Conservation (phyloP, 1,140 invertebrate species). For the Aphelinus atriplicis region DNA sequence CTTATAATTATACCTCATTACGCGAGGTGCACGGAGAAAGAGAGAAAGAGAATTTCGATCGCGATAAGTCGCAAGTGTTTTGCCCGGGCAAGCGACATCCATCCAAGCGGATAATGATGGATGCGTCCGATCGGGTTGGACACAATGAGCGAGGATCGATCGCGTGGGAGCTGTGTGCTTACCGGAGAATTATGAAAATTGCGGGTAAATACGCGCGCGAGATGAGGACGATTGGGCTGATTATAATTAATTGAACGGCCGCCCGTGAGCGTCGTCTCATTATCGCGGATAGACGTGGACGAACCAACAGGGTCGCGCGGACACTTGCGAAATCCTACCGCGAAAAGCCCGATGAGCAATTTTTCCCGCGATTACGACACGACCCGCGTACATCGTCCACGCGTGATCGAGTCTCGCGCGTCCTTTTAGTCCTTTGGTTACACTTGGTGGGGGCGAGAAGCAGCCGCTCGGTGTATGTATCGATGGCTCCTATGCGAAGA, state of each 20-base stretch:
- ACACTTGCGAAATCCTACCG: too few species aligned
- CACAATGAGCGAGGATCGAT: slow-evolving; percentile 18
- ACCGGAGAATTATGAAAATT: slow-evolving; percentile 17
- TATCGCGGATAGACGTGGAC: not conserved
- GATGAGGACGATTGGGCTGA: not conserved
- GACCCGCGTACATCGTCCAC: too few species aligned
- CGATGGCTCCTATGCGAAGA: too few species aligned
- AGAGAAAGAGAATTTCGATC: slow-evolving; percentile 22
- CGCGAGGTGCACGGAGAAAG: too few species aligned
- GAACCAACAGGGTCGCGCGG: not conserved
- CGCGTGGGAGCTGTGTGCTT: not conserved
- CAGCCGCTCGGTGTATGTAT: too few species aligned
- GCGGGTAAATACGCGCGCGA: not conserved
- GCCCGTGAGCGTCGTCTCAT: not conserved
- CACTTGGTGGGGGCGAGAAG: too few species aligned
- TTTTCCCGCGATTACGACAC: too few species aligned
- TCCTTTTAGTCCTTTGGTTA: too few species aligned
- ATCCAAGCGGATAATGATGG: slow-evolving; percentile 20
- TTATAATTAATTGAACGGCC: slow-evolving; percentile 12
- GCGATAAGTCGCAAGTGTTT: slow-evolving; percentile 17
- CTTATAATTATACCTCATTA: too few species aligned
- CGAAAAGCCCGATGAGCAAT: too few species aligned
- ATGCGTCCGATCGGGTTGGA: slow-evolving; percentile 2
- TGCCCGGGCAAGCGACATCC: not conserved
- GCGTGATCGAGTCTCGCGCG: too few species aligned